Evolutionary conservation across 1,140 invertebrate species (phyloP).

Genomic region (Lordiphosa mommai): DNA sequence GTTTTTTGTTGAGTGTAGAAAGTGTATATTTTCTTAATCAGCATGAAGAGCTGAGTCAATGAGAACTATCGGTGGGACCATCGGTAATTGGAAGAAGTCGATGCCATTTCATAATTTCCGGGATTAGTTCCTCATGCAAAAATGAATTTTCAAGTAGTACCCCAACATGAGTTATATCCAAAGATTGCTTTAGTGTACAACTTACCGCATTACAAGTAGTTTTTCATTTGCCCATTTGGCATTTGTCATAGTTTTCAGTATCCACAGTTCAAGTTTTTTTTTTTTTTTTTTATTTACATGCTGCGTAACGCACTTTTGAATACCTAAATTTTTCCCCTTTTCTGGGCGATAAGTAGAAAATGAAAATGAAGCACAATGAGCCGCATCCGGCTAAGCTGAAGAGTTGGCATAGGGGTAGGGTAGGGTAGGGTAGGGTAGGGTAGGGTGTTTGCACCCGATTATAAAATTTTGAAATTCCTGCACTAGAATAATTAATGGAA

Average conservation of each 20-base stretch:
- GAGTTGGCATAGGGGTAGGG: conserved; percentile 1
- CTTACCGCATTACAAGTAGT: no score
- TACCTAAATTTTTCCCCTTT: conserved; percentile 1
- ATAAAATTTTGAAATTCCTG: conserved; percentile 39
- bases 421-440: not conserved
- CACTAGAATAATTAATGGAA: conserved; percentile 60
- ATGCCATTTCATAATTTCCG: no score
- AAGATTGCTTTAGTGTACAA: no score
- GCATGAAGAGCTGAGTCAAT: no score
- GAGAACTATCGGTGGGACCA: no score
- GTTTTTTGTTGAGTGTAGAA: no score
- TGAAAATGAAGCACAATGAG: conserved; percentile 60
- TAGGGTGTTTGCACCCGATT: conserved; percentile 8
- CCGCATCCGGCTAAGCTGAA: conserved; percentile 41
- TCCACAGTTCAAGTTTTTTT: conserved; percentile 18
- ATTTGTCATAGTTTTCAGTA: conserved; percentile 14
- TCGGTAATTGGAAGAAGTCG: no score
- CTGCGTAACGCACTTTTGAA: conserved; percentile 38
- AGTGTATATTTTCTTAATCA: no score
- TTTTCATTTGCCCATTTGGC: conserved; percentile 13
- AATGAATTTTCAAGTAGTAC: no score
- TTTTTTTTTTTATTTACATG: conserved; percentile 38
- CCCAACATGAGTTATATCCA: no score
- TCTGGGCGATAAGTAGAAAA: conserved; percentile 39
- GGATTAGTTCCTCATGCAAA: no score